A percentile compares a stretch with the other conserved stretches of the same genome.
Evolutionary conservation across 2,888 invertebrate genomes (phyloP).

Genomic region (Meloe dianella): DNA sequence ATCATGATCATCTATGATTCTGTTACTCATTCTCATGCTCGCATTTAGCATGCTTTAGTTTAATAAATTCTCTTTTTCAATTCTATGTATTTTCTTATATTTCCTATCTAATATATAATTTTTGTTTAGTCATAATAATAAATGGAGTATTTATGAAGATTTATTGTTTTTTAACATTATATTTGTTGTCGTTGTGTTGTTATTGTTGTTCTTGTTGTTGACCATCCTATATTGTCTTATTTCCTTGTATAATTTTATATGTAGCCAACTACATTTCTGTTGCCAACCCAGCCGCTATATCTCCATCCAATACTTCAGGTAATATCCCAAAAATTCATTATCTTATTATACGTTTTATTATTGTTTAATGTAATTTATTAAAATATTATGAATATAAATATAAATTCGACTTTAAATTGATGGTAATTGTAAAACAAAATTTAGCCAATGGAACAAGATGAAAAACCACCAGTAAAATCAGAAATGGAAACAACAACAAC

Average conservation of each 20-base stretch:
- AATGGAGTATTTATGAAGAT: conserved; percentile 7
- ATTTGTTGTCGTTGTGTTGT: too few relatives aligned
- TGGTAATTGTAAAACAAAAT: conserved; percentile 13
- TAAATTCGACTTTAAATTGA: conserved; percentile 10
- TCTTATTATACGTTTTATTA: background rate
- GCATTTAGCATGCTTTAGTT: conserved; percentile 15
- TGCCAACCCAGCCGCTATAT: conserved; percentile 54
- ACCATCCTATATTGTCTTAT: conserved; percentile 27
- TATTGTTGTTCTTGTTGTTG: conserved; percentile 14
- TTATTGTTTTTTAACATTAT: background rate
- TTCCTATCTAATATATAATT: conserved; percentile 13
- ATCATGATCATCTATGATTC: conserved; percentile 16
- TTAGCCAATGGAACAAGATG: conserved; percentile 43
- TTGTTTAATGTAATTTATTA: background rate
- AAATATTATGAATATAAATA: background rate
- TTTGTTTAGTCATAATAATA: conserved; percentile 8
- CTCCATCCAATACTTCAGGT: conserved; percentile 43
- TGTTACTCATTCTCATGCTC: too few relatives aligned
- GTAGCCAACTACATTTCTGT: conserved; percentile 40
- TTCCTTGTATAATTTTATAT: conserved; percentile 19
- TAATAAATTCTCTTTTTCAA: conserved; percentile 14
- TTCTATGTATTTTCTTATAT: conserved; percentile 19
- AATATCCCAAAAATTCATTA: conserved; percentile 1
- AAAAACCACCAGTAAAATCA: conserved; percentile 30
- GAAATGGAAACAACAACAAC: conserved; percentile 25